Percentiles rank a stretch among this genome's conserved stretches.
These are phyloP conservation scores for Eledone cirrhosa DNA, from an alignment of 2,888 invertebrate genomes.

Conservation along the genomic window DNA sequence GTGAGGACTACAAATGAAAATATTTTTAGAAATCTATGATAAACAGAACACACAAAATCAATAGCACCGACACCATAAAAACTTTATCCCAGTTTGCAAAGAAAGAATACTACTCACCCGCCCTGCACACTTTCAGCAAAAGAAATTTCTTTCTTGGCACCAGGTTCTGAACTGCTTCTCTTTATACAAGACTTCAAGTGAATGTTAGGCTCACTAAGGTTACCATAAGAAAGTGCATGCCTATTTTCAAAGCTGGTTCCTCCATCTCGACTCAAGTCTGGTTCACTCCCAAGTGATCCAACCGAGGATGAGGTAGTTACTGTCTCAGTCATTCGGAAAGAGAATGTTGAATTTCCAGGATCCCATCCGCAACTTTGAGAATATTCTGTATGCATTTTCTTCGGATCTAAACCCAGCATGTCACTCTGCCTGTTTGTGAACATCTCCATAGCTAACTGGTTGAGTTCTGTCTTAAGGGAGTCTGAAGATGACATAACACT, in stretches of 20 bases:
- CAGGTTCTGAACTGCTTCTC: conserved; percentile 45
- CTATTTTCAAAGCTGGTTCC: conserved; percentile 29
- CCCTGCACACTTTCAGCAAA: conserved; percentile 62
- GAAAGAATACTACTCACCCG: conserved; percentile 51
- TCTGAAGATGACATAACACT: no score
- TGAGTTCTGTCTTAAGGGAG: no score
- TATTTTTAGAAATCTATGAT: no score
- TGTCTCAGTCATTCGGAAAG: neutral
- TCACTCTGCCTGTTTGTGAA: no score
- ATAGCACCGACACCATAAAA: no score
- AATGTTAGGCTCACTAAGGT: conserved; percentile 30
- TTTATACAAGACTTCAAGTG: conserved; percentile 62
- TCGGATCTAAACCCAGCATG: no score
- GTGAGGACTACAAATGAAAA: no score
- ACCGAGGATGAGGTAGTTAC: neutral
- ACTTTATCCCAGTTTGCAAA: no score
- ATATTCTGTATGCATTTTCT: neutral
- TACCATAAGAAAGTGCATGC: conserved; percentile 30
- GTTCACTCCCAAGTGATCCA: neutral
- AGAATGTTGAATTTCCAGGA: neutral
- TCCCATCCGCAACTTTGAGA: neutral
- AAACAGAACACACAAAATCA: no score
- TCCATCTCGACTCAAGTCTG: neutral
- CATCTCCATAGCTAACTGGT: no score
- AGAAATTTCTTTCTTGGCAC: conserved; percentile 58